Percentiles rank a stretch among this genome's conserved stretches.
Evolutionary conservation across 2,888 invertebrate species (phyloP).

Genomic region (Eulithis testata): DNA sequence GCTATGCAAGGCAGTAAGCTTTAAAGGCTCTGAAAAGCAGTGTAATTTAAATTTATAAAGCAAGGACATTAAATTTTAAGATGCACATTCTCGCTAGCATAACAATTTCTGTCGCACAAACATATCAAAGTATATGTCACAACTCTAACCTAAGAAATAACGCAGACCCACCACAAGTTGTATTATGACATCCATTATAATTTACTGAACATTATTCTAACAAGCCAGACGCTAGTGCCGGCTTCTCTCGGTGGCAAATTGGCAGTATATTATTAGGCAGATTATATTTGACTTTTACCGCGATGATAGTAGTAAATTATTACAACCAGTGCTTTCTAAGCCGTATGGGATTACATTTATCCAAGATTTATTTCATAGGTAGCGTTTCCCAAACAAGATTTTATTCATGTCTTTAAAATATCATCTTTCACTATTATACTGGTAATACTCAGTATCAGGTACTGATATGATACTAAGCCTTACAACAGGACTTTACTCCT

Average conservation of each 20-base stretch:
- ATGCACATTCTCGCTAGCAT: not conserved
- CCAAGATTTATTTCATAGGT: not conserved
- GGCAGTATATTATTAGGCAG: conserved; percentile 5
- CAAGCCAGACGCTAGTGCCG: not conserved
- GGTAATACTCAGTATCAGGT: too few species aligned
- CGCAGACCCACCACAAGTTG: conserved; percentile 1
- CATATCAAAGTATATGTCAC: not conserved
- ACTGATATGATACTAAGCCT: not conserved
- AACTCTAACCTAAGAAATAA: conserved; percentile 2
- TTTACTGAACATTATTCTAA: conserved; percentile 13
- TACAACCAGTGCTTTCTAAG: conserved; percentile 2
- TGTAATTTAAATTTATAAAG: not conserved
- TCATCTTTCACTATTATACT: not conserved
- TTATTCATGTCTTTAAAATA: conserved; percentile 3
- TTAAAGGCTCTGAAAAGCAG: not conserved
- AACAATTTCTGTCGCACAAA: not conserved
- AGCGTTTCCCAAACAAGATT: conserved; percentile 2
- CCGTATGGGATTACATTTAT: conserved; percentile 1
- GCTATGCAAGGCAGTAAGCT: not conserved
- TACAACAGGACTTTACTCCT: too few species aligned
- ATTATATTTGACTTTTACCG: conserved; percentile 13
- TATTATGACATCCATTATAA: conserved; percentile 12
- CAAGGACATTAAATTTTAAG: not conserved
- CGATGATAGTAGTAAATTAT: conserved; percentile 1
- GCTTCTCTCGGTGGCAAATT: conserved; percentile 1